These are phyloP conservation scores for Monarcha castaneiventris DNA, from an alignment of 2,113 vertebrate species.

Conservation along the genomic window DNA sequence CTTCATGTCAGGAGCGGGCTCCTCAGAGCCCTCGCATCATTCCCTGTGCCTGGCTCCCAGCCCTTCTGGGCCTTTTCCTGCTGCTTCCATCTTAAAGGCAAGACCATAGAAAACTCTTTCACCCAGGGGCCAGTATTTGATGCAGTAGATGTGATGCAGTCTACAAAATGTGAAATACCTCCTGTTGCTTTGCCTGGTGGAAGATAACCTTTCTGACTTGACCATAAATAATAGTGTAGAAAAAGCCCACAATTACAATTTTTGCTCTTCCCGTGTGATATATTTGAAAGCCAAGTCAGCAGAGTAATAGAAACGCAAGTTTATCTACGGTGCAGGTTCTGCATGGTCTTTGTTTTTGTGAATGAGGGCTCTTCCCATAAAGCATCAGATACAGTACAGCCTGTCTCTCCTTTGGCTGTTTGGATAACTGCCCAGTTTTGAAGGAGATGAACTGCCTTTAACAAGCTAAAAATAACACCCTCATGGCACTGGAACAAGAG, in stretches of 20 bases:
- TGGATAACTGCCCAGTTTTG: slow-evolving; percentile 67
- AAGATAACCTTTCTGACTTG: slow-evolving; percentile 18
- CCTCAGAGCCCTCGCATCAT: rapidly evolving
- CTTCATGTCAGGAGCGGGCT: neutral
- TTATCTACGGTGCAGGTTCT: slow-evolving; percentile 14
- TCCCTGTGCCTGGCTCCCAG: neutral
- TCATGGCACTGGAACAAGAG: slow-evolving; percentile 48
- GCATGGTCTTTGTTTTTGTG: slow-evolving; percentile 40
- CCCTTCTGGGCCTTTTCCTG: neutral
- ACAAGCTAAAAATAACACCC: slow-evolving; percentile 61
- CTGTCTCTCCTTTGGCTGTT: slow-evolving; percentile 66
- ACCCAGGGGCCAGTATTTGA: neutral
- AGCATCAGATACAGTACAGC: slow-evolving; percentile 55
- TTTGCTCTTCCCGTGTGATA: neutral
- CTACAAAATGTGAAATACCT: neutral
- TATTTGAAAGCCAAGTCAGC: slow-evolving; percentile 1
- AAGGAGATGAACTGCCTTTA: slow-evolving; percentile 67
- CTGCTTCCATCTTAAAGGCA: neutral
- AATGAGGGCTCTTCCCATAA: slow-evolving; percentile 63
- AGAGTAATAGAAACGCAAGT: neutral
- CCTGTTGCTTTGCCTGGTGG: neutral
- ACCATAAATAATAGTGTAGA: neutral
- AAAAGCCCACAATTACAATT: neutral
- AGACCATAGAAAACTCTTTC: neutral
- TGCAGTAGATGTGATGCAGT: neutral